A percentile compares a stretch with the other conserved stretches of the same genome.
Conservation (phyloP, 1,140 invertebrate species). For the Coptotermes formosanus region DNA sequence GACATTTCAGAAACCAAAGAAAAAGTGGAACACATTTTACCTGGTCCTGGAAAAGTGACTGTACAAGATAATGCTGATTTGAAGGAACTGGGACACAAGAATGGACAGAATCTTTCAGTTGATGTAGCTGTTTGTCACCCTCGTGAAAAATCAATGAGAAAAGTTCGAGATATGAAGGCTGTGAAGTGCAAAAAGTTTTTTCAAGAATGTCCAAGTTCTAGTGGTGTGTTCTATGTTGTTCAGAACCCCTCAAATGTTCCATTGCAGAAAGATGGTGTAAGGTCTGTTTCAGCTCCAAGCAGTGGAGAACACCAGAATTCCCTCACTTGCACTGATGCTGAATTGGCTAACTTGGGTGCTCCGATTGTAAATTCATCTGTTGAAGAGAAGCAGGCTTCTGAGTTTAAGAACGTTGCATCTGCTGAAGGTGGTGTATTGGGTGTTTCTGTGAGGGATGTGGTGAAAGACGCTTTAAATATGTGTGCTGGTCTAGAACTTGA, state of each 20-base stretch:
- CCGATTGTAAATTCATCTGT: not conserved
- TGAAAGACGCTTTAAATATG: too few relatives aligned
- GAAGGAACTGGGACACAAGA: not conserved
- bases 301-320: not conserved
- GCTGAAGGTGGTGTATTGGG: not conserved
- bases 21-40: not conserved
- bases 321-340: not conserved
- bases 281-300: not conserved
- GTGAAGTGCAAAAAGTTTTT: not conserved
- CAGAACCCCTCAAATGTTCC: not conserved
- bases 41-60: not conserved
- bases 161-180: not conserved
- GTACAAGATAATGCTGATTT: not conserved
- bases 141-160: not conserved
- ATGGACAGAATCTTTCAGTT: not conserved
- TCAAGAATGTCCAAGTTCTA: not conserved
- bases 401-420: not conserved
- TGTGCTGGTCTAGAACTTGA: not conserved
- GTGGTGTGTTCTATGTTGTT: conserved; percentile 6
- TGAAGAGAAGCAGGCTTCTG: not conserved
- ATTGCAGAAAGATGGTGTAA: not conserved
- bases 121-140: not conserved
- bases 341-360: not conserved
- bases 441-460: not conserved
- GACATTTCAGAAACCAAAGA: not conserved